Base-by-base conservation (phyloP, 2,797 vertebrate species). In the Ctenosaura bakeri region DNA sequence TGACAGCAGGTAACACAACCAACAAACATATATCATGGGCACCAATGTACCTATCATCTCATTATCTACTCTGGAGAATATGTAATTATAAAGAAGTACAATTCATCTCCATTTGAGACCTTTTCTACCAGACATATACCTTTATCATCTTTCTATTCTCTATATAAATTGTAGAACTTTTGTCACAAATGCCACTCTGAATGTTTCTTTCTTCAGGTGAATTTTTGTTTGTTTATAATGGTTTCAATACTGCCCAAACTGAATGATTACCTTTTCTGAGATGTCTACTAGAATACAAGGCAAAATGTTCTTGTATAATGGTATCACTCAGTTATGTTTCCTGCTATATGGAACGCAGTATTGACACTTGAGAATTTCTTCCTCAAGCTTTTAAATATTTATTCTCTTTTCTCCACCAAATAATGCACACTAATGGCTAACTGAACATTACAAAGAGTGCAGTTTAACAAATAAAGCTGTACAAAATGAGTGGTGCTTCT, bases 401-500 rank as follows among this genome's bases (percentile, higher is more conserved):
- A 80, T 10, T 46, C 76, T 42, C n/a, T 54, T 54, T 56, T n/a
- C 46, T 54, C 7, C n/a, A 56, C n/a, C 29, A n/a, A 35, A 85
- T 16, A 73, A 83, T 6, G 0, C 64, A 59, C 24, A 50, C 2
- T 69, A 87, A 86, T 77, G 32, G 24, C 62, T 24, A 82, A 78
- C 32, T 35, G 3, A 32, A 62, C 2, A 0, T 5, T 0, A 81
- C 87, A 0, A n/a, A 4, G 76, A 1, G 24, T 79, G 78, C 54
- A 52, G 26, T 32, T 64, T 64, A 64, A 46, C 42, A 66, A 18
- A 79, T 50, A 38, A 54, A 83, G 12, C 14, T 24, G n/a, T 76
- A 82, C 24, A 56, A 76, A 76, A 87, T 66, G 69, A 77, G 77
- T 74, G 66, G 13, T 74, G 79, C 32, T 66, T 74, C 38, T 88